Conservation (phyloP, 2,113 vertebrate genomes). For the Lucifuga dentata region DNA sequence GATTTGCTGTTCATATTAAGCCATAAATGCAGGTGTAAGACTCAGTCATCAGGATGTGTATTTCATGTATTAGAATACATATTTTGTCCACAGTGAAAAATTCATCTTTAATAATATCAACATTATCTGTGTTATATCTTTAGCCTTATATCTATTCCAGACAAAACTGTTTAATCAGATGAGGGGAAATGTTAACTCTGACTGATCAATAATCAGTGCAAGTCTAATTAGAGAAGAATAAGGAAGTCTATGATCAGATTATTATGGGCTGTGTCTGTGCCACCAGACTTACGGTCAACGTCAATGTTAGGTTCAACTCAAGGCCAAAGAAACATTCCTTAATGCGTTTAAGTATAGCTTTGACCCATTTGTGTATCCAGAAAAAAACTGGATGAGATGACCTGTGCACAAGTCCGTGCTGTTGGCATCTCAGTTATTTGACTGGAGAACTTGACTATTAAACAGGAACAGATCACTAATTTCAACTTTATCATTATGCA, state of each 20-base stretch:
- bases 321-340: slow-evolving; percentile 12
- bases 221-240: slow-evolving; percentile 28
- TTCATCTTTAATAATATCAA: background rate
- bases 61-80: background rate
- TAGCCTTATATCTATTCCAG: slow-evolving; percentile 7
- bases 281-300: slow-evolving; percentile 12
- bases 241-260: slow-evolving; percentile 35
- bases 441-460: too few species aligned
- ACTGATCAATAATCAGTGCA: slow-evolving; percentile 37
- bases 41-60: background rate
- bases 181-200: slow-evolving; percentile 55
- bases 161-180: slow-evolving; percentile 35
- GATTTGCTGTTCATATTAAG: slow-evolving; percentile 15
- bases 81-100: background rate
- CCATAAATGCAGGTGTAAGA: background rate
- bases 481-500: background rate
- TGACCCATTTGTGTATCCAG: background rate
- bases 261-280: slow-evolving; percentile 25
- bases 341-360: background rate
- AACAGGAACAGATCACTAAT: too few species aligned
- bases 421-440: background rate
- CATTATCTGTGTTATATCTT: background rate
- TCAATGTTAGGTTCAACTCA: slow-evolving; percentile 13
- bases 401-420: background rate
- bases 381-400: background rate